Base-by-base conservation (phyloP, 2,113 vertebrate species). In the Neolamprologus toae region DNA sequence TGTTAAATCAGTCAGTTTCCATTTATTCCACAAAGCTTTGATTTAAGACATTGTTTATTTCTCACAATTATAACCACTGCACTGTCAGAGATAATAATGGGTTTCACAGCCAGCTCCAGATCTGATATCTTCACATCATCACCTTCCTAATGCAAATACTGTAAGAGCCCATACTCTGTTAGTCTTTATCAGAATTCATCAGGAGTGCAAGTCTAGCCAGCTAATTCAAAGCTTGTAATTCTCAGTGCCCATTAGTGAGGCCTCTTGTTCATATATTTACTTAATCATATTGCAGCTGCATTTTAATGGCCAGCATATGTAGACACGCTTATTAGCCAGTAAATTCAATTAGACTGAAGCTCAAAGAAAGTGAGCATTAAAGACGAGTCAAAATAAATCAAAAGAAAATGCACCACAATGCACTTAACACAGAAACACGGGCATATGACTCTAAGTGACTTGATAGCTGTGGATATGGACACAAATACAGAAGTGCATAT, bases 181-280 rank as follows among this genome's bases (percentile, higher is more conserved):
- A 47, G 49, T 54, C 26, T 84, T 83, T 73, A 81, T 92, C 26
- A 81, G 82, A 82, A 81, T 84, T 86, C 68, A 90, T 86, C 79
- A 80, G 80, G 19, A 45, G 53, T 76, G 11, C 6, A 33, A 80
- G 86, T 49, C 49, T n/a, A 80, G 37, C 4, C 81, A 13, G 89
- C 68, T 79, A 61, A 86, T 86, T 86, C 47, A 90, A 83, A 86
- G 80, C 89, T 80, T 88, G 81, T 76, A 84, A 85, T 84, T 86
- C 53, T 63, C 81, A 54, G 17, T 2, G 8, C 49, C 87, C 61
- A 91, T 92, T 88, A 87, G 13, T 49, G 85, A 40, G 33, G n/a
- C 28, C 83, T 84, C 85, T 63, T 84, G 80, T 91, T 93, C 87
- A 88, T 86, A 88, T 85, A 85, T 91, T 93, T 91, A 93, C 86